Conservation (phyloP, 2,113 vertebrate genomes). For the Bothrops jararaca region DNA sequence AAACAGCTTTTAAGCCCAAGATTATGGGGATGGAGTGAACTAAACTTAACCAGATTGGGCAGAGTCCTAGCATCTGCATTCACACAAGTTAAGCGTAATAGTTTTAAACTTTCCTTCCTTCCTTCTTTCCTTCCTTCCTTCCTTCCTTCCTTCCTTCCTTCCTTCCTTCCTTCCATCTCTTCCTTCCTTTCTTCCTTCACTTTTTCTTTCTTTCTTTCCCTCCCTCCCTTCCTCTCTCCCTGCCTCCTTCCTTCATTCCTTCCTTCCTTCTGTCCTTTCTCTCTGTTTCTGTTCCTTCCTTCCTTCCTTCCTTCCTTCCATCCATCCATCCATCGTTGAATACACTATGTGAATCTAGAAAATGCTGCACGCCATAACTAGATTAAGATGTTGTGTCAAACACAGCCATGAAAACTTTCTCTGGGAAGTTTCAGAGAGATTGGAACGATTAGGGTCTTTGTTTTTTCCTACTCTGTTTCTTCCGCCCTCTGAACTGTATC, state of each 20-base stretch:
- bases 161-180: too few species aligned
- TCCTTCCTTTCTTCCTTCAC: too few species aligned
- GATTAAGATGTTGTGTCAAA: not conserved
- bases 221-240: rapidly evolving
- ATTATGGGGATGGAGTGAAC: not conserved
- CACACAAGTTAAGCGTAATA: not conserved
- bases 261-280: too few species aligned
- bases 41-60: not conserved
- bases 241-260: too few species aligned
- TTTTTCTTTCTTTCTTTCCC: too few species aligned
- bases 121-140: not conserved
- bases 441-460: not conserved
- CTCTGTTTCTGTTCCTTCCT: too few species aligned
- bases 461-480: not conserved
- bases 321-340: not conserved
- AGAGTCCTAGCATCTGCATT: not conserved
- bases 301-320: not conserved
- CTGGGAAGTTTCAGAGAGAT: not conserved
- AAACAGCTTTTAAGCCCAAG: not conserved
- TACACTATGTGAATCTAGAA: not conserved
- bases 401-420: not conserved
- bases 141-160: too few species aligned
- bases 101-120: not conserved
- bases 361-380: not conserved
- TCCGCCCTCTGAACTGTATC: not conserved